phyloP scores from a whole-genome alignment of 37 sponge, comb jelly and placozoan genomes.

The Diacarnus erythraeanus region DNA sequence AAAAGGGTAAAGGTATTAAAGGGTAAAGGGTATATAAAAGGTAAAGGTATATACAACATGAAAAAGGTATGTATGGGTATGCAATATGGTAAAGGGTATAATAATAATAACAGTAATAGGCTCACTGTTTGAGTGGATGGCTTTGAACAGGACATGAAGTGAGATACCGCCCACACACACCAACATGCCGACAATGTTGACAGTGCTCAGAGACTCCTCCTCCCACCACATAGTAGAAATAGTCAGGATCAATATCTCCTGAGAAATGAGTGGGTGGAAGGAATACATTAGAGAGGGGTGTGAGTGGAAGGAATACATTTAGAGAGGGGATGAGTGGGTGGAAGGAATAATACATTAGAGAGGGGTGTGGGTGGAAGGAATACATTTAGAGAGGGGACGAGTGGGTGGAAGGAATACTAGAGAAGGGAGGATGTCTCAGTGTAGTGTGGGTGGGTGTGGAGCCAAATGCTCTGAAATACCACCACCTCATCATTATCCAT shows the following conservation, averaged over 20 bases:
- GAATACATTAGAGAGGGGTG: background rate
- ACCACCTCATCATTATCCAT: no score
- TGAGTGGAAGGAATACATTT: background rate
- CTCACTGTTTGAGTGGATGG: constrained; percentile 44
- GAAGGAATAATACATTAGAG: background rate
- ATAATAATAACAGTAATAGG: no score
- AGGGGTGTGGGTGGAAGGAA: constrained; percentile 8
- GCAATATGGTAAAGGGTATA: no score
- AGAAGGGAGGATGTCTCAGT: constrained; percentile 19
- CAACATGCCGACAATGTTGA: constrained; percentile 88
- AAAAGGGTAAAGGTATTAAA: no score
- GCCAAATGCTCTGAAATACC: no score
- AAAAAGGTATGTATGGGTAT: no score
- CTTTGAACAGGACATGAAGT: constrained; percentile 78
- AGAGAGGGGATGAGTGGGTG: constrained; percentile 1
- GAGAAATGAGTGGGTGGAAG: background rate
- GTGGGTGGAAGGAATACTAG: background rate
- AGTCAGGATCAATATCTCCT: constrained; percentile 86
- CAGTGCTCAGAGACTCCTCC: constrained; percentile 50
- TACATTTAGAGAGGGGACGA: background rate
- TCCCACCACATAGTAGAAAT: constrained; percentile 78
- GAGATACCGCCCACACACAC: constrained; percentile 87
- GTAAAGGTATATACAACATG: no score
- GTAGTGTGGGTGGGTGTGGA: background rate
- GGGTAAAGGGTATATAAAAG: no score